These are phyloP conservation scores for Sinotaia quadrata DNA, from an alignment of 2,888 invertebrate species.

Conservation along the genomic window DNA sequence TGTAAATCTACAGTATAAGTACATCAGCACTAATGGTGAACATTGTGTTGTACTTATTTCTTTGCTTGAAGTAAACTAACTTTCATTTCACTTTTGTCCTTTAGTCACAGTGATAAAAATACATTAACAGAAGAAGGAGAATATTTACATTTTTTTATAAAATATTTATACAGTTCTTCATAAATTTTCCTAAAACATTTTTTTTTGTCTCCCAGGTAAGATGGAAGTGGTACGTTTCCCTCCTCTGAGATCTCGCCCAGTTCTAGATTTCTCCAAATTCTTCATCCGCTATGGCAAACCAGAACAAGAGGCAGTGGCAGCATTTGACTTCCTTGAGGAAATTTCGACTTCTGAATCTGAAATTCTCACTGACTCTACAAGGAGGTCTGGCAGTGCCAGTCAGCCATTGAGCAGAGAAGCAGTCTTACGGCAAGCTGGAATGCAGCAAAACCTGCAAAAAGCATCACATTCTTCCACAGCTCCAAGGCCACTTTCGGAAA, in stretches of 20 bases:
- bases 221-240: conserved; percentile 32
- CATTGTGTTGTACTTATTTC: no score
- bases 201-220: conserved; percentile 42
- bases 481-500: conserved; percentile 26
- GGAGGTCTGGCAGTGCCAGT: conserved; percentile 19
- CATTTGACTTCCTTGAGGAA: conserved; percentile 60
- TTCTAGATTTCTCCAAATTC: conserved; percentile 50
- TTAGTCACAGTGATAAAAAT: no score
- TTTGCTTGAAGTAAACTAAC: no score
- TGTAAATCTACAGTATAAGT: no score
- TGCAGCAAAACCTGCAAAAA: conserved; percentile 20
- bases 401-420: conserved; percentile 12
- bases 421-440: conserved; percentile 17
- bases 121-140: no score
- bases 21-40: no score
- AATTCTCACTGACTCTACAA: conserved; percentile 3
- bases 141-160: no score
- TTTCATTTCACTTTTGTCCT: no score
- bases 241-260: conserved; percentile 33
- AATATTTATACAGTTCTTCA: no score
- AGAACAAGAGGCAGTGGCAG: conserved; percentile 59
- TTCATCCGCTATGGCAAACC: conserved; percentile 53
- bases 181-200: no score
- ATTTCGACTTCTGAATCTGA: conserved; percentile 44
- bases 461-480: conserved; percentile 19